Evolutionary conservation across 2,113 vertebrate species (phyloP).

Genomic region (Papio anubis): DNA sequence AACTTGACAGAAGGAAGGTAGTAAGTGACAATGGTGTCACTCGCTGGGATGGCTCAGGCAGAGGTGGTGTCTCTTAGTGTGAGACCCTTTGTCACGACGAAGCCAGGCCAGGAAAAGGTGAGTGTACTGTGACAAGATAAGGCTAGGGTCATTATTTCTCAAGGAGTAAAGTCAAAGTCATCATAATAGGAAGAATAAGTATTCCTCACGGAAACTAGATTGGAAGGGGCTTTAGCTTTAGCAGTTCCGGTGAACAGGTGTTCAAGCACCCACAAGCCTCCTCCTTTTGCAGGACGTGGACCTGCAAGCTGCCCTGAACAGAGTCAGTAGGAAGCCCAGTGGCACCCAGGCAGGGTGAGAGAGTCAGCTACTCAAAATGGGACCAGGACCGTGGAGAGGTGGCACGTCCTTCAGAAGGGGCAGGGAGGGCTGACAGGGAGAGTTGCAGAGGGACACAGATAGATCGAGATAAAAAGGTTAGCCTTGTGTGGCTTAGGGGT

Average conservation of each 20-base stretch:
- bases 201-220: not conserved
- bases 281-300: not conserved
- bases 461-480: not conserved
- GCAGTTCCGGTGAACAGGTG: accelerated
- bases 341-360: not conserved
- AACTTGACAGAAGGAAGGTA: not conserved
- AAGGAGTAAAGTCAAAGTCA: not conserved
- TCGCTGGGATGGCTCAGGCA: not conserved
- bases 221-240: not conserved
- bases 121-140: accelerated
- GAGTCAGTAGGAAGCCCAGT: not conserved
- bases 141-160: not conserved
- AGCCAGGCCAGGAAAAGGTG: not conserved
- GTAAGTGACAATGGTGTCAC: accelerated
- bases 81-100: not conserved
- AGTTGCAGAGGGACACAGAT: not conserved
- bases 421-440: not conserved
- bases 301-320: not conserved
- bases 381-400: not conserved
- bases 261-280: not conserved
- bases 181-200: not conserved
- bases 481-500: not conserved
- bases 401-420: not conserved
- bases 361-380: not conserved
- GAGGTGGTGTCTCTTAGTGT: not conserved